Conservation (phyloP, 2,888 invertebrate species). For the Amblyteles armatorius region DNA sequence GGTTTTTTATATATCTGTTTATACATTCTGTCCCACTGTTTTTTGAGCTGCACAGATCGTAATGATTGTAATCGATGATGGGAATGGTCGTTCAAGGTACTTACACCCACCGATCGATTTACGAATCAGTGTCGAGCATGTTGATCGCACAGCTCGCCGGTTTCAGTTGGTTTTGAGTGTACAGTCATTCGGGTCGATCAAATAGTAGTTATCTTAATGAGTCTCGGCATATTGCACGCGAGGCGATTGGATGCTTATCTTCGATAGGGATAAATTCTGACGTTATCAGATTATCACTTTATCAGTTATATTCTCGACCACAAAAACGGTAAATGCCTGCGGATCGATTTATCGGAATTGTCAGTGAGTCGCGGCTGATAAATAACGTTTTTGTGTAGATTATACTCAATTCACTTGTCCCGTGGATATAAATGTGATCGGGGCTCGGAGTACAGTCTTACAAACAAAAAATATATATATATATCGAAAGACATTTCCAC, state of each 20-base stretch:
- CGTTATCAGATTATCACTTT: slow-evolving; percentile 38
- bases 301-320: slow-evolving; percentile 8
- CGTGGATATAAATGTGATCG: not conserved
- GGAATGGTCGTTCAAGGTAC: not conserved
- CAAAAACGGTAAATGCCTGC: not conserved
- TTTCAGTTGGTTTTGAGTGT: not conserved
- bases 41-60: not conserved
- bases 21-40: not conserved
- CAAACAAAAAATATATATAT: not conserved
- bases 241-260: slow-evolving; percentile 59
- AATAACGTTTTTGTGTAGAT: not conserved
- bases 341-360: not conserved
- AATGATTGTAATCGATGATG: not conserved
- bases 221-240: slow-evolving; percentile 32
- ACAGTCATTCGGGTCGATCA: slow-evolving; percentile 41
- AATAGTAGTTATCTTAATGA: slow-evolving; percentile 55
- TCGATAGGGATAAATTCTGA: slow-evolving; percentile 51
- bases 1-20: not conserved
- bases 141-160: not conserved
- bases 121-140: not conserved
- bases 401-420: not conserved
- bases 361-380: not conserved
- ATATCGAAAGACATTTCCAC: not conserved
- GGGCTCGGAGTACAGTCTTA: not conserved
- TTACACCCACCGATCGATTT: not conserved